phyloP scores from a whole-genome alignment of 2,113 vertebrate species.

The Oryzias javanicus region DNA sequence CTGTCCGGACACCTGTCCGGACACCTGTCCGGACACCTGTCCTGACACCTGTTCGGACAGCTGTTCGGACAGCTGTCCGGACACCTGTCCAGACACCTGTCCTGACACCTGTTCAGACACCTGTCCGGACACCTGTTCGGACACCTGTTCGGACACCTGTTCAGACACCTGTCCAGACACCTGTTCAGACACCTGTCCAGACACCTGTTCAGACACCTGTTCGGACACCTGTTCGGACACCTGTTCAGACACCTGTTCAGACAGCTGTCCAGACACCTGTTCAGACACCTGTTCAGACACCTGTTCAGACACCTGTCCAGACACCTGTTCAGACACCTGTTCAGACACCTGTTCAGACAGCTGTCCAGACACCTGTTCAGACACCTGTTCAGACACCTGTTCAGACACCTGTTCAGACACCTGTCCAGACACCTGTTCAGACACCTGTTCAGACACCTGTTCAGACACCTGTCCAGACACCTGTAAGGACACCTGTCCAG shows the following conservation, averaged over 20 bases:
- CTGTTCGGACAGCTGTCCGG: no score
- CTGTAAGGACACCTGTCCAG: no score
- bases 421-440: no score
- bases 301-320: neutral
- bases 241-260: neutral
- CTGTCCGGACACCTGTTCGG: no score
- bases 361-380: neutral
- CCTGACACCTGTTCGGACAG: neutral
- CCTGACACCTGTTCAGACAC: neutral
- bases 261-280: no score
- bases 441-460: no score
- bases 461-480: neutral
- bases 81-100: neutral
- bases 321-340: neutral
- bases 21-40: neutral
- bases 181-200: neutral
- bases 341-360: neutral
- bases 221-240: no score
- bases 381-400: no score
- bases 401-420: neutral
- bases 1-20: neutral
- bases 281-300: neutral
- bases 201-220: neutral
- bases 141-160: no score
- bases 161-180: neutral